Evolutionary conservation across 1,140 invertebrate species (phyloP), one percentile per base, ranked within the genome.

Genomic region (Mactra quadrangularis): DNA sequence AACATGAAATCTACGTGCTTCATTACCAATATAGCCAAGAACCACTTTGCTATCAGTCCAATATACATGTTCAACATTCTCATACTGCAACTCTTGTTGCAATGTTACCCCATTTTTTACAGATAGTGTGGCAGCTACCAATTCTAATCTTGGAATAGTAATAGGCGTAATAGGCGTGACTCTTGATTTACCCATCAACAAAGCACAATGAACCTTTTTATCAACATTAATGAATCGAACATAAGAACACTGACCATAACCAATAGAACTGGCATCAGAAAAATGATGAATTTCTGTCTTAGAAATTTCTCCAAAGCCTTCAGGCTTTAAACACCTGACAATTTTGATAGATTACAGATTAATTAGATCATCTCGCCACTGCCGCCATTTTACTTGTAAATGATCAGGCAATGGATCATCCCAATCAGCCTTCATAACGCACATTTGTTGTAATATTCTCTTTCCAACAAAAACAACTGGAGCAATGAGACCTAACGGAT

Each of bases 111-210:
- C 47, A 6, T 76, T 31, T 47, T 79, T 86, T 3, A 89, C 82
- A 17, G 86, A 85, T 3, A 88, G 52, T 3, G 85, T 41, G 22
- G 86, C 87, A 38, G 83, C 87, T 38, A 71, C 75, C 31, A 89
- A 77, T 75, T 88, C 86, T 19, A 87, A 59, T 19, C 85, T 55
- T 3, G 87, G 82, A 55, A 89, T 72, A 19, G 83, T 88, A 2
- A 85, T 45, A 9, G 59, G 45, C 31, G 82, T 83, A 33, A 88
- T 25, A 6, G 87, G 88, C 13, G 75, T 68, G 0, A 85, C 88
- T 68, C 88, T 62, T 0, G 85, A 45, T 62, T 86, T 89, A 9
- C 53, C 79, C 53, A 85, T 85, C 0, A 89, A 9, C n/a, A 89
- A 45, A 13, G 77, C 45, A 68, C 86, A 87, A 79, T 87, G 79